phyloP scores from a whole-genome alignment of 2,888 invertebrate genomes.

The Microchrysa polita region DNA sequence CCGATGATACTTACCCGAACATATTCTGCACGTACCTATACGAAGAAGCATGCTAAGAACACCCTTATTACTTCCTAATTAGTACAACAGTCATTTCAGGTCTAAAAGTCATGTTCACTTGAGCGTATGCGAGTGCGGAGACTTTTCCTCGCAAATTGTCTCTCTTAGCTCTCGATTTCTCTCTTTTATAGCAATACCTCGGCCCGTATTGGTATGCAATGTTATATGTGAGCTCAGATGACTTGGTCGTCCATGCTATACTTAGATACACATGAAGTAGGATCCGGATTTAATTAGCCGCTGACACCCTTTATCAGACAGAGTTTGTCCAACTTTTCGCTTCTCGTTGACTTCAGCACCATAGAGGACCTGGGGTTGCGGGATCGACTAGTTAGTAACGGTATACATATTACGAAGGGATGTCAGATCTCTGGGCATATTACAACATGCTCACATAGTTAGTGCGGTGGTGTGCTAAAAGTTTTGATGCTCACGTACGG shows the following conservation, averaged over 20 bases:
- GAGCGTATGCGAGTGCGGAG: constrained; percentile 4
- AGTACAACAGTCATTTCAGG: constrained; percentile 28
- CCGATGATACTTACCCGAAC: too few relatives aligned
- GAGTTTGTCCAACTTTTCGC: constrained; percentile 26
- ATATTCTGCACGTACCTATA: too few relatives aligned
- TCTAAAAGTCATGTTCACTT: constrained; percentile 37
- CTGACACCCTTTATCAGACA: constrained; percentile 43
- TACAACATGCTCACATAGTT: too few relatives aligned
- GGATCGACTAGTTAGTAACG: neutral
- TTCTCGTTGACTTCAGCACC: constrained; percentile 15
- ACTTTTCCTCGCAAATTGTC: neutral
- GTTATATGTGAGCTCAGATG: too few relatives aligned
- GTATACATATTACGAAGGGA: too few relatives aligned
- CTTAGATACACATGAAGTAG: constrained; percentile 45
- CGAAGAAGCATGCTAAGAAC: constrained; percentile 22
- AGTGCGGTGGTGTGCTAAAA: too few relatives aligned
- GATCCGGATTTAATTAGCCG: constrained; percentile 49
- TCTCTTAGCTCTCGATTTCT: neutral
- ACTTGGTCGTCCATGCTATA: constrained; percentile 39
- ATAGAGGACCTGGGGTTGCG: neutral
- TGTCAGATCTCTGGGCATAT: too few relatives aligned
- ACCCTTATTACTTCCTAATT: constrained; percentile 31
- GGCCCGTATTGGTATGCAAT: constrained; percentile 9
- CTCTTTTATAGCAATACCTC: too few relatives aligned
- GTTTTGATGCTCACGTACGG: constrained; percentile 41